Percentiles rank a stretch among this genome's conserved stretches.
Conservation (phyloP, 2,113 vertebrate genomes). For the Hystrix brachyura region DNA sequence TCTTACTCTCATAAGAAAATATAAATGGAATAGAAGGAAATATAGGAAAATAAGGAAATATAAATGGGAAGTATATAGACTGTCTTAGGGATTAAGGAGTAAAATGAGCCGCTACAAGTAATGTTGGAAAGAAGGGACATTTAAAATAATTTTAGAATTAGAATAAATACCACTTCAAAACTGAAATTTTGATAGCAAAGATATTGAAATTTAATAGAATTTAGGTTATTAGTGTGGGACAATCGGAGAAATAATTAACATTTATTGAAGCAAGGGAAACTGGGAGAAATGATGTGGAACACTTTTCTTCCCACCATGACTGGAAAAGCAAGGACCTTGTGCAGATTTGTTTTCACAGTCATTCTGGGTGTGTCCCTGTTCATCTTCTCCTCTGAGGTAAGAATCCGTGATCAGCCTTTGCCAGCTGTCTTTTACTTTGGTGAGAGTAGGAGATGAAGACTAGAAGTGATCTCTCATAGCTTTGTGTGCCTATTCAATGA, state of each 20-base stretch:
- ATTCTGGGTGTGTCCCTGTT: background rate
- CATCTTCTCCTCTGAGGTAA: background rate
- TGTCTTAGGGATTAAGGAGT: background rate
- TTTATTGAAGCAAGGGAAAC: background rate
- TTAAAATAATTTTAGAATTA: slow-evolving; percentile 40
- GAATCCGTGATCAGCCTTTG: background rate
- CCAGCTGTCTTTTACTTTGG: background rate
- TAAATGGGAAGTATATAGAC: background rate
- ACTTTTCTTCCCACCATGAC: background rate
- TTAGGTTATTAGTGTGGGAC: background rate
- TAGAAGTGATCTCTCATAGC: background rate
- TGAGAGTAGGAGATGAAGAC: background rate
- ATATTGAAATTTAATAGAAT: background rate
- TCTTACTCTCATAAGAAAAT: background rate
- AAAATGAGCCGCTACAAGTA: background rate
- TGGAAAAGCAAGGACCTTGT: background rate
- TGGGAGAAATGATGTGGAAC: background rate
- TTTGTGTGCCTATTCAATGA: background rate
- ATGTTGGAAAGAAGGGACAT: background rate
- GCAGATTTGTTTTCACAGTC: background rate
- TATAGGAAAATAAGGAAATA: background rate
- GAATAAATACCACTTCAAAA: background rate
- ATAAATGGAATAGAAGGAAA: background rate
- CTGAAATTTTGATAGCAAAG: background rate
- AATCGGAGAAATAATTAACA: background rate